A percentile compares a stretch with the other conserved stretches of the same genome.
Evolutionary conservation across 2,797 vertebrate genomes (phyloP).

Genomic region (Rhynchotus rufescens): DNA sequence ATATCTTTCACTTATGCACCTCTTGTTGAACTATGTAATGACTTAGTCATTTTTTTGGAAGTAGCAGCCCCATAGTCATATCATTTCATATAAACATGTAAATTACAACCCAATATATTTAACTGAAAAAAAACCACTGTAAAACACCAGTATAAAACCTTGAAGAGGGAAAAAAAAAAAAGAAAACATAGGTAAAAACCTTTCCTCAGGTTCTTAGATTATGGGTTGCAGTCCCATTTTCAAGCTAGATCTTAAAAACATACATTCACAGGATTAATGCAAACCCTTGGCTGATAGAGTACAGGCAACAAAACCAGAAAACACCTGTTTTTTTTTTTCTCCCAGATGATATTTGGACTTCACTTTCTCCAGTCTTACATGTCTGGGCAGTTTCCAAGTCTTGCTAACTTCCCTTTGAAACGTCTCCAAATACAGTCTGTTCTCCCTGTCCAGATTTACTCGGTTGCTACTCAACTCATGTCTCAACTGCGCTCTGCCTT

Average conservation of each 20-base stretch:
- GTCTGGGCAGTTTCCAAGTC: background rate
- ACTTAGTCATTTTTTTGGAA: background rate
- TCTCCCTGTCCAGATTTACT: background rate
- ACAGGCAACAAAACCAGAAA: background rate
- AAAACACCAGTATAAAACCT: conserved; percentile 12
- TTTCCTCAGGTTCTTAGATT: conserved; percentile 58
- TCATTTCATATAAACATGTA: background rate
- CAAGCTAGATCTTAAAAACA: conserved; percentile 71
- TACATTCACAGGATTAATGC: conserved; percentile 79
- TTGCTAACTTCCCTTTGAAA: conserved; percentile 18
- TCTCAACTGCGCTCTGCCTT: background rate
- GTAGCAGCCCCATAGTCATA: background rate
- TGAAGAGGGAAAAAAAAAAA: conserved; percentile 34
- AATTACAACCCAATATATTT: background rate
- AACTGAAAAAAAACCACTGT: background rate
- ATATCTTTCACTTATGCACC: background rate
- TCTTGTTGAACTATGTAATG: background rate
- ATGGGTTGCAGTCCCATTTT: conserved; percentile 72
- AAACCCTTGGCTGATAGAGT: conserved; percentile 72
- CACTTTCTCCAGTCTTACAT: background rate
- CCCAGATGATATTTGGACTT: background rate
- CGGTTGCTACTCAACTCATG: background rate
- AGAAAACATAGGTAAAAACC: conserved; percentile 53
- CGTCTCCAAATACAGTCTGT: background rate
- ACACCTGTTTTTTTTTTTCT: background rate